Conservation (phyloP, 2,888 invertebrate genomes). For the Eilema depressum region DNA sequence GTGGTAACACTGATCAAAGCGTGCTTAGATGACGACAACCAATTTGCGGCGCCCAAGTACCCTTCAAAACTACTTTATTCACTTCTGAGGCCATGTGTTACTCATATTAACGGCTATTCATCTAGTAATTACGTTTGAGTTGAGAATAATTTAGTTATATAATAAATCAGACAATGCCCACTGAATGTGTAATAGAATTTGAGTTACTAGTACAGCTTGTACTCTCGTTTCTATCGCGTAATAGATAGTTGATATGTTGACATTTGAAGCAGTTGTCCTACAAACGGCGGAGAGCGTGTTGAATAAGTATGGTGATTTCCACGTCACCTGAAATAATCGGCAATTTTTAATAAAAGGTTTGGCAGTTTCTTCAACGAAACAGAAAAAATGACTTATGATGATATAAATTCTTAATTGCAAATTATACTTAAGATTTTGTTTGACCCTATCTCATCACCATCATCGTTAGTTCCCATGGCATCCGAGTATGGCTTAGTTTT, state of each 20-base stretch:
- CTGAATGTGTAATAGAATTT: slow-evolving; percentile 6
- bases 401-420: background rate
- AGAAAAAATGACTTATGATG: background rate
- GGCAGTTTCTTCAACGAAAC: background rate
- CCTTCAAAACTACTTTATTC: background rate
- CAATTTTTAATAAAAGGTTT: background rate
- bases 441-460: background rate
- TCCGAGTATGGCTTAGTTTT: background rate
- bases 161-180: slow-evolving; percentile 1
- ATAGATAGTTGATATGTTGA: slow-evolving; percentile 31
- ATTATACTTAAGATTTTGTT: background rate
- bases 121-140: slow-evolving; percentile 1
- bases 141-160: background rate
- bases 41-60: background rate
- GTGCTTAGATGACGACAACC: background rate
- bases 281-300: background rate
- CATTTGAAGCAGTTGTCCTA: background rate
- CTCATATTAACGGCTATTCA: background rate
- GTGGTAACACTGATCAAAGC: background rate
- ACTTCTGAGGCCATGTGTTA: background rate
- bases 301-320: background rate
- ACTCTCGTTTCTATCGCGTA: slow-evolving; percentile 43
- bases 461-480: too few relatives aligned
- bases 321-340: too few relatives aligned
- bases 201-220: slow-evolving; percentile 10